Conservation (phyloP, 1,140 invertebrate species). For the Apis florea region DNA sequence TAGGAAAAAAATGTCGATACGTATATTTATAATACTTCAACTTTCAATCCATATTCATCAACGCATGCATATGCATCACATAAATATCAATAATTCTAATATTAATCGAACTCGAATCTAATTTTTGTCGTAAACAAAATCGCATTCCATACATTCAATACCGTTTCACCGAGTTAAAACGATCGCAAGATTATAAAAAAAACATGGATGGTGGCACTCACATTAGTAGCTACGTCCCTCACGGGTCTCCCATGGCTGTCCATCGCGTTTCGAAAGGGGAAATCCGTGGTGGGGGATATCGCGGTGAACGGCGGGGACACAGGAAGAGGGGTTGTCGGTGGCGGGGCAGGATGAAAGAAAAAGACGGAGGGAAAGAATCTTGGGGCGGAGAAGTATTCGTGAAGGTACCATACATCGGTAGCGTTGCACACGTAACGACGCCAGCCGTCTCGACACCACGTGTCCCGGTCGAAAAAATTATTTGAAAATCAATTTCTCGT, state of each 20-base stretch:
- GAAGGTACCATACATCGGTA: constrained; percentile 53
- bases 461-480: constrained; percentile 38
- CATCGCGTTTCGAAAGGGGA: constrained; percentile 50
- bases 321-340: background rate
- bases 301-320: constrained; percentile 9
- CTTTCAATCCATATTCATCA: too few relatives aligned
- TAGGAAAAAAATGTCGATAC: too few relatives aligned
- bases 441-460: constrained; percentile 65
- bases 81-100: too few relatives aligned
- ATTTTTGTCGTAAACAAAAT: too few relatives aligned
- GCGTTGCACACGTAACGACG: constrained; percentile 61
- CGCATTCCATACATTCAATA: too few relatives aligned
- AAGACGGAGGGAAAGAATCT: constrained; percentile 54
- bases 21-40: too few relatives aligned
- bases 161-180: too few relatives aligned
- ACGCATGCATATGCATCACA: too few relatives aligned
- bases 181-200: background rate
- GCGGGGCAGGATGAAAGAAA: constrained; percentile 29
- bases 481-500: background rate
- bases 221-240: constrained; percentile 47
- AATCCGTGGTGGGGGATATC: constrained; percentile 32
- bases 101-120: too few relatives aligned
- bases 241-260: constrained; percentile 41
- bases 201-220: constrained; percentile 17
- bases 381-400: constrained; percentile 51